Conservation (phyloP, 2,797 vertebrate species). For the Bovichtus variegatus region DNA sequence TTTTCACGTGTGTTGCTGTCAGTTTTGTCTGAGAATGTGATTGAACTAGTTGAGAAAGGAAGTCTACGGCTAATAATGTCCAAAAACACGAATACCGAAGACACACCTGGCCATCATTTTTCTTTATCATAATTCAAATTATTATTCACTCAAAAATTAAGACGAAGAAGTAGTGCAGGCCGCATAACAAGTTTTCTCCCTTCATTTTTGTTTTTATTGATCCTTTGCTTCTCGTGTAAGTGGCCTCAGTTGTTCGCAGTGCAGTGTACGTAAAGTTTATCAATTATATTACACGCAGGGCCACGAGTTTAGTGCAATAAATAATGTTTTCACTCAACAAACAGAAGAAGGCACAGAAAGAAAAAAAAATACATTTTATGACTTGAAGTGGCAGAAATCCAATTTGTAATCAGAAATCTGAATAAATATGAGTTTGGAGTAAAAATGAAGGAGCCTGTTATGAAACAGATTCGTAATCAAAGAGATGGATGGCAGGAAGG, state of each 20-base stretch:
- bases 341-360: background rate
- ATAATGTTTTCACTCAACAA: background rate
- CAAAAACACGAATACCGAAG: background rate
- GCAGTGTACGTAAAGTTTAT: background rate
- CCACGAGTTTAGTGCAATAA: background rate
- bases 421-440: constrained; percentile 7
- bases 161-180: no score
- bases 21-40: background rate
- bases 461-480: constrained; percentile 44
- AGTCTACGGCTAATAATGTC: background rate
- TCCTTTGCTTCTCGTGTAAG: background rate
- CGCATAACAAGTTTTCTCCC: background rate
- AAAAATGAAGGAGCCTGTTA: constrained; percentile 33
- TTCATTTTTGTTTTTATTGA: background rate
- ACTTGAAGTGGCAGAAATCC: background rate
- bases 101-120: background rate
- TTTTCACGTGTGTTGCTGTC: no score
- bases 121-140: no score
- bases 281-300: background rate
- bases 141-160: no score
- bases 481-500: constrained; percentile 51
- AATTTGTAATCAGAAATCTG: background rate
- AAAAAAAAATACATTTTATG: no score
- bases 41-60: background rate
- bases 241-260: background rate